These are phyloP conservation scores for Sturnira hondurensis DNA, from an alignment of 2,113 vertebrate species.

Conservation along the genomic window DNA sequence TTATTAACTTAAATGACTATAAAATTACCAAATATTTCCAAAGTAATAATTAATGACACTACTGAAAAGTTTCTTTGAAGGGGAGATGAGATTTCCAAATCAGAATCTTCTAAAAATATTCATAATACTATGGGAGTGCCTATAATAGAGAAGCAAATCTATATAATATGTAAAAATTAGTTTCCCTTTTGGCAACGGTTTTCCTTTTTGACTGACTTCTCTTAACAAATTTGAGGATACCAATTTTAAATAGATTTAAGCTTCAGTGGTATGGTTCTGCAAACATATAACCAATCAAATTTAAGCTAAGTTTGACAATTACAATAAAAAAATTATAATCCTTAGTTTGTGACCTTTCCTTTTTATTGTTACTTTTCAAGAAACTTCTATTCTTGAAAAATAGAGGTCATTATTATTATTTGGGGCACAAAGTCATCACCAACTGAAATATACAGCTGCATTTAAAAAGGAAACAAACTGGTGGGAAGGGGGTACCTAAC, in stretches of 20 bases:
- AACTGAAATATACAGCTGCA: neutral
- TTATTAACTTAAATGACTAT: neutral
- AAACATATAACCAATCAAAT: constrained; percentile 18
- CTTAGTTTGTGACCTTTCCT: neutral
- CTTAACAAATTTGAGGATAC: constrained; percentile 7
- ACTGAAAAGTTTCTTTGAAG: neutral
- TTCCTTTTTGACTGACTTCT: neutral
- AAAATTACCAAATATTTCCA: neutral
- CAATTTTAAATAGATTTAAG: neutral
- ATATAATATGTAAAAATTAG: neutral
- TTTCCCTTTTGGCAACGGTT: neutral
- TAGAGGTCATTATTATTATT: constrained; percentile 4
- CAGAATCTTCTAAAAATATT: constrained; percentile 16
- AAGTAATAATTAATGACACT: constrained; percentile 6
- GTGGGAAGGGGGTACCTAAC: neutral
- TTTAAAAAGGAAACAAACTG: neutral
- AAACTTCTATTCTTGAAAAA: constrained; percentile 23
- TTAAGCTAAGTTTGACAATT: neutral
- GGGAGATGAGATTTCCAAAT: neutral
- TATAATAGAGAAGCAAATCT: neutral
- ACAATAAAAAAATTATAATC: neutral
- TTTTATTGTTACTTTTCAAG: neutral
- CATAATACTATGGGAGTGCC: neutral
- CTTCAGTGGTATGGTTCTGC: neutral
- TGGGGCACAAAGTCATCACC: neutral